Evolutionary conservation across 2,888 invertebrate genomes (phyloP), one percentile per base, ranked within the genome.

Genomic region (Sarcophaga rosellei): DNA sequence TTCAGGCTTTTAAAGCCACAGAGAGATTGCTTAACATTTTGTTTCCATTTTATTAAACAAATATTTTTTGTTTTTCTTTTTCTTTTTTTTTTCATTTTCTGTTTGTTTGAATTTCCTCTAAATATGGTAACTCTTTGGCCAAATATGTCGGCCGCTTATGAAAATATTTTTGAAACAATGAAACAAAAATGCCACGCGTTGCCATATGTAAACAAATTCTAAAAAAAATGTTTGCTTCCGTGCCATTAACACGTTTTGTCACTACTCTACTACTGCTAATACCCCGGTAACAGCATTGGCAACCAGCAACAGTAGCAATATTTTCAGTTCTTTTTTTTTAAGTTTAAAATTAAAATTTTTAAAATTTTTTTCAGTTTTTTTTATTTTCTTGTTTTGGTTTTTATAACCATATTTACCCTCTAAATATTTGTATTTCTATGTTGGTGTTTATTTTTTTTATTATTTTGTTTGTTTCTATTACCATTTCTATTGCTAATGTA

Each of bases 161-260:
- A 23, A 72, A 53, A 68, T 74, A 59, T 44, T 73, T 23, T 53
- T 79, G 21, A 59, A 11, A 76, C 53, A 53, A 23, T 53, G 53
- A 59, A 11, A 76, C 53, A 53, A 63, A 78, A 69, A 73, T 78
- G 86, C 84, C 86, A 86, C 84, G 86, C 81, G 84, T 78, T 84
- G 68, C 86, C 86, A 84, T 81, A 84, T 73, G 77, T 82, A 77
- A 82, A 82, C 66, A 72, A 82, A 81, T 63, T 70, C 25, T 63
- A n/a, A 79, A 69, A 69, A 62, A 25, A 57, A 25, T 44, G 17
- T 47, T 25, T 78, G 75, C 86, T 86, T 86, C 84, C 86, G 86
- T 86, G 84, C 86, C 81, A 84, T 86, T 86, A 84, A 84, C 79
- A 84, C 84, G 79, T 84, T 84, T 84, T 53, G 44, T 72, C 20